These are phyloP conservation scores for Aphelenchoides avenae DNA, from an alignment of 1,140 invertebrate species.

Conservation along the genomic window DNA sequence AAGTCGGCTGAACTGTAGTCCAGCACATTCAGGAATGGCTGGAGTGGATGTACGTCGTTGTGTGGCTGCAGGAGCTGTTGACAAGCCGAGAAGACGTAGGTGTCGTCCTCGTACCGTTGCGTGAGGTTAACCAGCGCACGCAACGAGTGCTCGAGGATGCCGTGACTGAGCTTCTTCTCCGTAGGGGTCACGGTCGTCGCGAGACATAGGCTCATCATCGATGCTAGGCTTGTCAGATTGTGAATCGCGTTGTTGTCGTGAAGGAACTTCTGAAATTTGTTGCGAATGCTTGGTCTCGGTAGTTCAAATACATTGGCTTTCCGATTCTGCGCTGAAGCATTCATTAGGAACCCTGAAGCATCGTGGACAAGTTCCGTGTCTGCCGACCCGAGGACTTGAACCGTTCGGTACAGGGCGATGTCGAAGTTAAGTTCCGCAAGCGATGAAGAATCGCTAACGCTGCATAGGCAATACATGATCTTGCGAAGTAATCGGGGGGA, in stretches of 20 bases:
- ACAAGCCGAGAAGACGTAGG: too few relatives aligned
- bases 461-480: conserved; percentile 19
- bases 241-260: conserved; percentile 23
- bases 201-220: too few relatives aligned
- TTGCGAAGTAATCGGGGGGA: conserved; percentile 24
- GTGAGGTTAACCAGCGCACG: too few relatives aligned
- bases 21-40: too few relatives aligned
- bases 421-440: conserved; percentile 11
- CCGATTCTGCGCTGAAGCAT: conserved; percentile 21
- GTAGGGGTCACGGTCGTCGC: too few relatives aligned
- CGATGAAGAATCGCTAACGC: conserved; percentile 18
- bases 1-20: too few relatives aligned
- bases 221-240: conserved; percentile 25
- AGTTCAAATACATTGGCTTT: conserved; percentile 19
- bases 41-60: too few relatives aligned
- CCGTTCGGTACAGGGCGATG: conserved; percentile 4
- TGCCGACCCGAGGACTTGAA: conserved; percentile 25
- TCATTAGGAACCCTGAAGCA: conserved; percentile 19
- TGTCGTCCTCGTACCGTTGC: too few relatives aligned
- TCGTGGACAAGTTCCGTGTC: conserved; percentile 17
- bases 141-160: too few relatives aligned
- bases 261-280: conserved; percentile 11
- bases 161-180: too few relatives aligned
- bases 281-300: too few relatives aligned
- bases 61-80: too few relatives aligned